phyloP scores from a whole-genome alignment of 2,113 vertebrate species.

The Pituophis catenifer region DNA sequence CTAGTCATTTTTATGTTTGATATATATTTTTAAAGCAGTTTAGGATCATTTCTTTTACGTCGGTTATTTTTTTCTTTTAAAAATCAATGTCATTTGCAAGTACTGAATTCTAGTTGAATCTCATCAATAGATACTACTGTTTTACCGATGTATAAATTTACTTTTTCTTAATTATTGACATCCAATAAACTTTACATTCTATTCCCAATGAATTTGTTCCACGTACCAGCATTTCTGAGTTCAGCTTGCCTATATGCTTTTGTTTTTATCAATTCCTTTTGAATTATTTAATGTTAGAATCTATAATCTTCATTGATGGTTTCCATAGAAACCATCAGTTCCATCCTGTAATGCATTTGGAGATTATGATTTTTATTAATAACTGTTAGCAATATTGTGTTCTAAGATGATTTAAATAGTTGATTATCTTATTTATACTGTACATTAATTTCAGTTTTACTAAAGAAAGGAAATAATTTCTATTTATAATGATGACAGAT shows the following conservation, averaged over 20 bases:
- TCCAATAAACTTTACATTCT: not conserved
- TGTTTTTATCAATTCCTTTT: constrained; percentile 21
- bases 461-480: constrained; percentile 18
- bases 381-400: constrained; percentile 28
- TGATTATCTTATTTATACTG: not conserved
- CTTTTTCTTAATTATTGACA: not conserved
- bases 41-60: not conserved
- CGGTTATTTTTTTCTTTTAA: not conserved
- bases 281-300: constrained; percentile 32
- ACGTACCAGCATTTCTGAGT: constrained; percentile 36
- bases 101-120: not conserved
- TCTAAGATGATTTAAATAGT: constrained; percentile 26
- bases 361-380: constrained; percentile 31
- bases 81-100: not conserved
- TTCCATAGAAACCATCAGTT: constrained; percentile 47
- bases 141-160: constrained; percentile 11
- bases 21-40: not conserved
- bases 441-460: not conserved
- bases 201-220: constrained; percentile 40
- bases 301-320: constrained; percentile 23
- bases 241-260: constrained; percentile 1
- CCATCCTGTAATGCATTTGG: constrained; percentile 20
- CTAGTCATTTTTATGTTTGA: not conserved
- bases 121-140: not conserved
- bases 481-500: constrained; percentile 5